These are phyloP conservation scores for Agrypnus murinus DNA, from an alignment of 2,888 invertebrate genomes.

Conservation along the genomic window DNA sequence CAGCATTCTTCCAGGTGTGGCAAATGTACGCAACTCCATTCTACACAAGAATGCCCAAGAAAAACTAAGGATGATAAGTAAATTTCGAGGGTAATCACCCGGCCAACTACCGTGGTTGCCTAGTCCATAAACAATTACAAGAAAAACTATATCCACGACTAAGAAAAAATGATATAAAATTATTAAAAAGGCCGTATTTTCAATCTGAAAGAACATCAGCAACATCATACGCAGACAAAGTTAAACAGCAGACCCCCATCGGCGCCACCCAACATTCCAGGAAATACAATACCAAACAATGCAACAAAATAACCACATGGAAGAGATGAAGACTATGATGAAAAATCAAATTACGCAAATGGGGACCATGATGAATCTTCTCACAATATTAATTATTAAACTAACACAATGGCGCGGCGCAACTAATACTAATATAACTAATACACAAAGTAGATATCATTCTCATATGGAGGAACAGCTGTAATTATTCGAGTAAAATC, in stretches of 20 bases:
- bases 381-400: conserved; percentile 19
- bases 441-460: conserved; percentile 49
- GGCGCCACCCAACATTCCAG: conserved; percentile 6
- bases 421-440: conserved; percentile 44
- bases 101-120: not conserved
- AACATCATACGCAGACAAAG: conserved; percentile 13
- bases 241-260: not conserved
- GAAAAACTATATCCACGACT: no score
- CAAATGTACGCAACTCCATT: conserved; percentile 34
- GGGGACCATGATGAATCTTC: no score
- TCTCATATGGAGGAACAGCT: conserved; percentile 49
- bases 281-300: conserved; percentile 7
- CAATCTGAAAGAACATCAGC: conserved; percentile 5
- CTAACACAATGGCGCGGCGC: conserved; percentile 38
- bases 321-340: conserved; percentile 21
- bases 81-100: not conserved
- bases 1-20: conserved; percentile 29
- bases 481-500: conserved; percentile 47
- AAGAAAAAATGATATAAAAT: no score
- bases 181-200: no score
- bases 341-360: conserved; percentile 27
- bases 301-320: conserved; percentile 4
- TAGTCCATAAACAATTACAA: not conserved
- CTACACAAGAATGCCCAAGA: conserved; percentile 25
- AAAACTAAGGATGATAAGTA: conserved; percentile 21